Base-by-base conservation (phyloP, 2,113 vertebrate species). In the Larimichthys crocea region DNA sequence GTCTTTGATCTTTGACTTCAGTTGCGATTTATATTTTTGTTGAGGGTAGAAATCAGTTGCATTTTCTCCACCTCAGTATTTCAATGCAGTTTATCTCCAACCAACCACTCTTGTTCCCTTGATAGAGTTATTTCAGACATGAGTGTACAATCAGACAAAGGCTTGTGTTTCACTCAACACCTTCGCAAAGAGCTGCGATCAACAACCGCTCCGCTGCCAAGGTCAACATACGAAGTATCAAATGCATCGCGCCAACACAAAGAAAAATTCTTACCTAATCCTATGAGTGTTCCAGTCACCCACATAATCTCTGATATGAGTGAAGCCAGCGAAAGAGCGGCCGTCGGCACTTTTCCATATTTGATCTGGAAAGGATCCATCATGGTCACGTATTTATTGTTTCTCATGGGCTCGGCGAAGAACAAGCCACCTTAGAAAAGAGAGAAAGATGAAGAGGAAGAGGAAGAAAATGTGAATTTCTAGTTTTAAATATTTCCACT, bases 211-310 rank as follows among this genome's bases (percentile, higher is more conserved):
- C 10, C 3, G 10, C 65, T 64, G 62, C 48, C 60, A 74, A 57
- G 49, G 61, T 80, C 76, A 61, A 53, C 76, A 42, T 5, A 19
- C 42, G 1, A 8, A 17, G 74, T 53, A 82, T 85, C 75, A 29
- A 6, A 83, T 80, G 76, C n/a, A 69, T 74, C 77, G 40, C 76
- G 53, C 68, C 67, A 67, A 40, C 89, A 42, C 63, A 49, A 24
- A 75, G 46, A 81, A 20, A 40, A 59, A 73, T 76, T 74, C 82
- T 94, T 95, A 96, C 95, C 95, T 72, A 96, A 87, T n/a, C 94
- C 95, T 22, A 94, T 94, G 64, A 96, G 92, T 65, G 95, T 94
- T 74, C 95, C 94, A 31, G 96, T 94, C 92, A 96, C 96, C 95
- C 96, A 96, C 88, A 96, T 94, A 52, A 96, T 68, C 75, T 96